Conservation (phyloP, 1,140 invertebrate genomes). For the Drosophila erecta region DNA sequence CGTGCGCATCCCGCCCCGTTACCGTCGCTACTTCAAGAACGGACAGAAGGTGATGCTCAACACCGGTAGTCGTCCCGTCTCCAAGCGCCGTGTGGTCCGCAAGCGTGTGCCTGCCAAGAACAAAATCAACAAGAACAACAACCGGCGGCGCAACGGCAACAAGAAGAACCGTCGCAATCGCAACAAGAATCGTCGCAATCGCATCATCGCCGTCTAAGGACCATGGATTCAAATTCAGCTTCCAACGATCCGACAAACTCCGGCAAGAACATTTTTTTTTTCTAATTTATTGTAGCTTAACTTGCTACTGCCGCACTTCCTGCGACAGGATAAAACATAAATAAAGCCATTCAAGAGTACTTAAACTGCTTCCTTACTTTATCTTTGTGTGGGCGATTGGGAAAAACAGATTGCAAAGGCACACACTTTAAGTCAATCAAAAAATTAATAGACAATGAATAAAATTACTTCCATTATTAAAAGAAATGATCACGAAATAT, state of each 20-base stretch:
- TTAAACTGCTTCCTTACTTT: neutral
- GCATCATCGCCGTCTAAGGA: conserved; percentile 49
- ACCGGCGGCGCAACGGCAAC: conserved; percentile 37
- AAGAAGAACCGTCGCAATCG: conserved; percentile 62
- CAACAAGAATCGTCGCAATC: conserved; percentile 53
- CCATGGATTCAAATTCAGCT: neutral
- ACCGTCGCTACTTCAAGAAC: conserved; percentile 81
- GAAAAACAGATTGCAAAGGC: too few species aligned
- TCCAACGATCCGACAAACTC: neutral
- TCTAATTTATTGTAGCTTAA: conserved; percentile 76
- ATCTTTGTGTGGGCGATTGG: neutral
- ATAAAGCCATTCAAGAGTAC: conserved; percentile 36
- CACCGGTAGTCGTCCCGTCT: conserved; percentile 52
- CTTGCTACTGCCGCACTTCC: conserved; percentile 33
- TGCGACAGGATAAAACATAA: conserved; percentile 22
- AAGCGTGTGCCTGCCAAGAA: conserved; percentile 52
- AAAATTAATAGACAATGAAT: too few species aligned
- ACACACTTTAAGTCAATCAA: too few species aligned
- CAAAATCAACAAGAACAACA: conserved; percentile 42
- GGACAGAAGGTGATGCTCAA: conserved; percentile 80
- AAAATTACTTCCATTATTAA: too few species aligned
- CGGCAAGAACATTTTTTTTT: conserved; percentile 56
- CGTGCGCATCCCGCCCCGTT: conserved; percentile 71
- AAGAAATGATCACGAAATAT: too few species aligned
- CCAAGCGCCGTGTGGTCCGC: conserved; percentile 65